These are phyloP conservation scores for Dendrocopos noguchii DNA, from an alignment of 2,113 vertebrate genomes.

Conservation along the genomic window DNA sequence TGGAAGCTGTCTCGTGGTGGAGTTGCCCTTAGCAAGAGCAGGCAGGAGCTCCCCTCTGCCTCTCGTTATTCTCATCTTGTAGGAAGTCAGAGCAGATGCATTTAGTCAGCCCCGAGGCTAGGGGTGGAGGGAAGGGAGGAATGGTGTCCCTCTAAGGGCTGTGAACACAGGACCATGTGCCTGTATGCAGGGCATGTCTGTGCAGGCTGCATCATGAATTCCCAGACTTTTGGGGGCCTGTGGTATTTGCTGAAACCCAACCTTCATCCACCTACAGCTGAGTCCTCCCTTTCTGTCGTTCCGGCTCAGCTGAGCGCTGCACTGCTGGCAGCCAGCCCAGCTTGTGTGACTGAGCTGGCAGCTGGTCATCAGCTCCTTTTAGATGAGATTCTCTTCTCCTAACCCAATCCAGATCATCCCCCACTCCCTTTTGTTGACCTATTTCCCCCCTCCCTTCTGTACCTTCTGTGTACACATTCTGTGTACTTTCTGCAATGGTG, in stretches of 20 bases:
- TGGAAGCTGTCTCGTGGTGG: background rate
- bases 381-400: conserved; percentile 37
- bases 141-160: background rate
- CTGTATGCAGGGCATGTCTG: background rate
- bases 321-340: conserved; percentile 44
- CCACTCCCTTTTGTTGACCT: conserved; percentile 11
- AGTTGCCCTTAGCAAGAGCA: background rate
- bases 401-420: background rate
- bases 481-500: background rate
- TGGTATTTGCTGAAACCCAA: conserved; percentile 68
- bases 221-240: conserved; percentile 68
- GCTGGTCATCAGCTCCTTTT: conserved; percentile 52
- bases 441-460: background rate
- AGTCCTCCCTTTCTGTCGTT: conserved; percentile 40
- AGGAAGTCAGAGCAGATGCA: background rate
- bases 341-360: background rate
- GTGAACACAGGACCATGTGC: background rate
- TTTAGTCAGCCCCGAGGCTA: background rate
- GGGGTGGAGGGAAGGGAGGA: background rate
- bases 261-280: conserved; percentile 62
- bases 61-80: background rate
- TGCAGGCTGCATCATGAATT: conserved; percentile 34
- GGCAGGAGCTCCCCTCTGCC: background rate
- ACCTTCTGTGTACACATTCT: too few relatives aligned
- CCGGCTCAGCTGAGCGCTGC: background rate